phyloP scores from a whole-genome alignment of 2,113 vertebrate species.

The Sigmodon hispidus region DNA sequence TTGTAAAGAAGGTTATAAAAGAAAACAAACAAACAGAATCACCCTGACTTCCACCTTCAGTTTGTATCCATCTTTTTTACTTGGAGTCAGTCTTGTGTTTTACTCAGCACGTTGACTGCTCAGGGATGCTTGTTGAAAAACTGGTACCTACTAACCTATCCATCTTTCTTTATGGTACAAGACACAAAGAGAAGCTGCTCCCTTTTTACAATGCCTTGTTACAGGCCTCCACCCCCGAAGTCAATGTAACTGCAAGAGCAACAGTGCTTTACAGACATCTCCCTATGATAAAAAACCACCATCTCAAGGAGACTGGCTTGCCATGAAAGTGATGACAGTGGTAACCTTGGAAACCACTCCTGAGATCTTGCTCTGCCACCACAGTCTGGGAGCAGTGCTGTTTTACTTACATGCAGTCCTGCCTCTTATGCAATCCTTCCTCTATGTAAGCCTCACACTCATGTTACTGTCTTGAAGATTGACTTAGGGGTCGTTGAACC shows the following conservation, averaged over 20 bases:
- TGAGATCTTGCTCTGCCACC: not conserved
- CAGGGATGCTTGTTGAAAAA: not conserved
- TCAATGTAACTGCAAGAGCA: not conserved
- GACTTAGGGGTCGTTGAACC: not conserved
- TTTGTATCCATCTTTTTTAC: not conserved
- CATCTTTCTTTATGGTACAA: not conserved
- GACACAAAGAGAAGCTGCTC: not conserved
- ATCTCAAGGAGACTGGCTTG: not conserved
- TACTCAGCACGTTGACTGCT: not conserved
- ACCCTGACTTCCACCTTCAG: not conserved
- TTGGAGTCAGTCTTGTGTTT: not conserved
- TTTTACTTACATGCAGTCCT: not conserved
- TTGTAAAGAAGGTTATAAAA: no score
- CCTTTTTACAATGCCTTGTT: not conserved
- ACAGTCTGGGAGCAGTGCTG: no score
- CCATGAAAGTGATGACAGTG: not conserved
- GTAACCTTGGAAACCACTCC: not conserved
- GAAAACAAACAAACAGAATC: no score
- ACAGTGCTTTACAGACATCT: not conserved
- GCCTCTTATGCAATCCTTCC: not conserved
- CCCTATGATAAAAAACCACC: not conserved
- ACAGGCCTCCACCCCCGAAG: not conserved
- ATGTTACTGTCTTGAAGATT: not conserved
- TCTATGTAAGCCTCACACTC: not conserved
- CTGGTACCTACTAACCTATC: not conserved